Conservation (phyloP, 1,140 invertebrate species). For the Temnothorax curvispinosus region DNA sequence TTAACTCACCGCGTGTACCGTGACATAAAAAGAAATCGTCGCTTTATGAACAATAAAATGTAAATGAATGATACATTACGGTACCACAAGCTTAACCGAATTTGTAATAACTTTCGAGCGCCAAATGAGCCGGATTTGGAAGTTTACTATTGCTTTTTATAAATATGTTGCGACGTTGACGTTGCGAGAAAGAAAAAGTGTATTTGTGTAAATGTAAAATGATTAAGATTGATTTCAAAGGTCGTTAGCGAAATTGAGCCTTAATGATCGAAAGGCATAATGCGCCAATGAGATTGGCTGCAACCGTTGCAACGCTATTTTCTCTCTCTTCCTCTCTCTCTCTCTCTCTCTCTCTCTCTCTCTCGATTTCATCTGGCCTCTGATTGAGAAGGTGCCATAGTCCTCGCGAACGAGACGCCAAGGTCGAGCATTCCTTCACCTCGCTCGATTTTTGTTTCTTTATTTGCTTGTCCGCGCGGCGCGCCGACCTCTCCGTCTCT, state of each 20-base stretch:
- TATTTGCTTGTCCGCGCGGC: conserved; percentile 51
- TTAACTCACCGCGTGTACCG: neutral
- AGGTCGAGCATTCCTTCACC: conserved; percentile 78
- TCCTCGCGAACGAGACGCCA: conserved; percentile 66
- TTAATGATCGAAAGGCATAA: neutral
- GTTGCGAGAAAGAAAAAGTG: neutral
- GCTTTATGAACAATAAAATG: conserved; percentile 16
- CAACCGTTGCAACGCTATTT: neutral
- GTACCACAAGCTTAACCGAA: neutral
- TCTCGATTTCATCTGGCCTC: conserved; percentile 52
- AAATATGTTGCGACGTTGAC: neutral
- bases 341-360: neutral
- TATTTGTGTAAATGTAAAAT: no score
- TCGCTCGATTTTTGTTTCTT: conserved; percentile 71
- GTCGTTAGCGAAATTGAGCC: neutral
- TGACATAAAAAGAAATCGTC: neutral
- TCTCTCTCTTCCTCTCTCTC: no score
- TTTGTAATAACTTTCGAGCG: neutral
- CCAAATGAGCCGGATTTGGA: neutral
- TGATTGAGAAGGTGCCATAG: conserved; percentile 48
- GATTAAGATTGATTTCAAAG: neutral
- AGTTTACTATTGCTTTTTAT: neutral
- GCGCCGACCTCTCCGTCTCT: neutral
- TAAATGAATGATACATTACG: neutral
- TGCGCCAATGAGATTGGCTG: conserved; percentile 13